Evolutionary conservation across 2,888 invertebrate species (phyloP).

Genomic region (Tachina fera): DNA sequence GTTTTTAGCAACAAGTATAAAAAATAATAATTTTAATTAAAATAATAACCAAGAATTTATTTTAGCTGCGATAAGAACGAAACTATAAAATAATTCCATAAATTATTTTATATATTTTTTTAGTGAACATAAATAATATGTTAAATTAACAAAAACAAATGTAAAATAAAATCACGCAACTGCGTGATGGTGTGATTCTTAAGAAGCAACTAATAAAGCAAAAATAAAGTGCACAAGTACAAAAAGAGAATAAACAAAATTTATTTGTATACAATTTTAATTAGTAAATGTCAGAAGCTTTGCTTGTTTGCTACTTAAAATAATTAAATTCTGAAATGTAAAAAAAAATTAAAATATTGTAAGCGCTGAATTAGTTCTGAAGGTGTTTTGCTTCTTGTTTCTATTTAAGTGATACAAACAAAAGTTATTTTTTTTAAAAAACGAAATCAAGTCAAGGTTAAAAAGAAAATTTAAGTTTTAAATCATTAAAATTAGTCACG

Average conservation of each 20-base stretch:
- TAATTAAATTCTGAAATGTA: conserved; percentile 7
- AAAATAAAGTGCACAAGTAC: background rate
- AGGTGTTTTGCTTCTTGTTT: background rate
- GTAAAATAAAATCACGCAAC: conserved; percentile 59
- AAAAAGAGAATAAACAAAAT: background rate
- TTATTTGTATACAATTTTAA: conserved; percentile 23
- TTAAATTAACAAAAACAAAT: conserved; percentile 18
- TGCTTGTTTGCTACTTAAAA: conserved; percentile 17
- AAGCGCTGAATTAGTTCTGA: background rate
- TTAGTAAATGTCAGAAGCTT: conserved; percentile 25
- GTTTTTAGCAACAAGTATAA: conserved; percentile 14
- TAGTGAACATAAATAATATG: conserved; percentile 27
- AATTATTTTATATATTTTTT: background rate
- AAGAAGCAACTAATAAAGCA: background rate
- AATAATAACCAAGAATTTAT: conserved; percentile 18
- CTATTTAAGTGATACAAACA: background rate
- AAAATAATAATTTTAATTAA: background rate
- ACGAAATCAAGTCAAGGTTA: conserved; percentile 4
- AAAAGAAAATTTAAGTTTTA: background rate
- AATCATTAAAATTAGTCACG: background rate
- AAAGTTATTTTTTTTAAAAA: background rate
- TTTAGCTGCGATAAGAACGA: conserved; percentile 38
- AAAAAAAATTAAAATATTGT: background rate
- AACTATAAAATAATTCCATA: conserved; percentile 37
- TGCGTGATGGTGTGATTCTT: conserved; percentile 63